Conservation (phyloP, 2,888 invertebrate genomes). For the Electrophaes corylata region DNA sequence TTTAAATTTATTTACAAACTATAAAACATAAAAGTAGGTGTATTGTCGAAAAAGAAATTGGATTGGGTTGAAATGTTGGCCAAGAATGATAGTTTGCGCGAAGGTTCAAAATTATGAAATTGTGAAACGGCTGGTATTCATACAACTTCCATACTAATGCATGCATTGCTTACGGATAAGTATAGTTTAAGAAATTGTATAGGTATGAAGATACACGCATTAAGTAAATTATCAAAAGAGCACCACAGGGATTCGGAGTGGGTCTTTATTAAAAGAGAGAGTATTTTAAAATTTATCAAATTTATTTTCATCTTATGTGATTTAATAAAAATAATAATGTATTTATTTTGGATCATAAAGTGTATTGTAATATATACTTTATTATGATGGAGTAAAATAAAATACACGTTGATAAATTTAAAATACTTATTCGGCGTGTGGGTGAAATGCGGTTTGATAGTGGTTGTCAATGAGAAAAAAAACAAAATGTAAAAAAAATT, state of each 20-base stretch:
- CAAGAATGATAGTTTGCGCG: conserved; percentile 28
- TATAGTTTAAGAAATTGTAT: neutral
- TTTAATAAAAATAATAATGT: no score
- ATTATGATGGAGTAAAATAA: no score
- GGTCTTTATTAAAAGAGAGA: no score
- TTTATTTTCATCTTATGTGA: no score
- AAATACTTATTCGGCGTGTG: conserved; percentile 6
- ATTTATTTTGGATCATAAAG: no score
- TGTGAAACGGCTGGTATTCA: conserved; percentile 23
- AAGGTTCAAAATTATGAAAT: conserved; percentile 17
- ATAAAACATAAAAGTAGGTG: conserved; percentile 24
- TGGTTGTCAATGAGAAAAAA: conserved; percentile 12
- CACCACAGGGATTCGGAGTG: no score
- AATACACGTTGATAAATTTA: no score
- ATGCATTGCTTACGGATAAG: neutral
- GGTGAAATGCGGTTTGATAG: neutral
- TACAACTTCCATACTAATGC: neutral
- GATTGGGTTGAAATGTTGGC: conserved; percentile 26
- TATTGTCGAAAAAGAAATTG: conserved; percentile 30
- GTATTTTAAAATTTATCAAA: no score
- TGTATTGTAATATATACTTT: no score
- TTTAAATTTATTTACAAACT: conserved; percentile 32
- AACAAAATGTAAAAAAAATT: conserved; percentile 20
- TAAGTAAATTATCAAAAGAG: conserved; percentile 2
- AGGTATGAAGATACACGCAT: conserved; percentile 2